Evolutionary conservation across 2,113 vertebrate species (phyloP).

Genomic region (Gila orcuttii): DNA sequence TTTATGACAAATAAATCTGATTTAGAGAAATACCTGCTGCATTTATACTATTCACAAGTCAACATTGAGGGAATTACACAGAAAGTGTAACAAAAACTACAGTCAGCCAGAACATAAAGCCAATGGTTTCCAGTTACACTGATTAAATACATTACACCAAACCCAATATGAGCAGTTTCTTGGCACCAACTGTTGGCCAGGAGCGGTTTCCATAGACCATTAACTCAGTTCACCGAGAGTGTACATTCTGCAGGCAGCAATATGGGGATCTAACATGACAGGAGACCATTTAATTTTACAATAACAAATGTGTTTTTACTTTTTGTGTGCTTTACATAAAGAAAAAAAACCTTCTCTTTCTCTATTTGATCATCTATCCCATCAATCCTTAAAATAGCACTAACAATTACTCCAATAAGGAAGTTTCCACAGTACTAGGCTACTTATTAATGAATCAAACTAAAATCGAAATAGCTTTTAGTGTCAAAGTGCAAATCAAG

Average conservation of each 20-base stretch:
- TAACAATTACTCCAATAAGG: not conserved
- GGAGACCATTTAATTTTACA: not conserved
- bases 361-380: not conserved
- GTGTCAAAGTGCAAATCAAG: not conserved
- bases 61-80: not conserved
- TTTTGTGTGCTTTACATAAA: not conserved
- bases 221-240: not conserved
- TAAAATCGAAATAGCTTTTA: not conserved
- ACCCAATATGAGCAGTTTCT: conserved; percentile 1
- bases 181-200: not conserved
- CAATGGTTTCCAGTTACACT: not conserved
- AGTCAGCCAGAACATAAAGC: not conserved
- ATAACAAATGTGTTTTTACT: not conserved
- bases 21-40: not conserved
- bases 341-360: not conserved
- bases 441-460: not conserved
- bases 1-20: not conserved
- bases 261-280: not conserved
- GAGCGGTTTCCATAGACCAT: not conserved
- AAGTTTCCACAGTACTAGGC: not conserved
- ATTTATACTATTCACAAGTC: not conserved
- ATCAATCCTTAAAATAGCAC: not conserved
- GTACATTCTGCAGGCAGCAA: not conserved
- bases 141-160: conserved; percentile 27
- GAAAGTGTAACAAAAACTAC: not conserved